A percentile compares a stretch with the other conserved stretches of the same genome.
Conservation (phyloP, 1,140 invertebrate genomes). For the Pemphigus obesinymphae region DNA sequence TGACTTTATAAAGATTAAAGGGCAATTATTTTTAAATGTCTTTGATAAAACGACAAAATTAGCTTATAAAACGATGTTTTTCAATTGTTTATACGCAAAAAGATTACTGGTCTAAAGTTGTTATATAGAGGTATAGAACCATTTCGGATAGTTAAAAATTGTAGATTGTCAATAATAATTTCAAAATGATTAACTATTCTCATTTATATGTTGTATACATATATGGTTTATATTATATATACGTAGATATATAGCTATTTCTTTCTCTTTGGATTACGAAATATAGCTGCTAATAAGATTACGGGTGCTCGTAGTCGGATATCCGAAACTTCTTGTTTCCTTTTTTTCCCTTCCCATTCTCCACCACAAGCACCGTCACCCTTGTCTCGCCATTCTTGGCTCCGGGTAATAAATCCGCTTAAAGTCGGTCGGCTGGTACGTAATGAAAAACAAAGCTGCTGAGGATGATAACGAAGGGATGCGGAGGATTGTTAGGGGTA, state of each 20-base stretch:
- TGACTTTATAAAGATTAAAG: too few relatives aligned
- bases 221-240: background rate
- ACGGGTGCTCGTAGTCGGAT: constrained; percentile 26
- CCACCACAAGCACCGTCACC: background rate
- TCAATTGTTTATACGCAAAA: too few relatives aligned
- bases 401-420: constrained; percentile 40
- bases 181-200: constrained; percentile 4
- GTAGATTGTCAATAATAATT: background rate
- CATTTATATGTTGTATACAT: background rate
- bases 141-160: background rate
- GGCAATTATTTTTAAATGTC: background rate
- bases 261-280: constrained; percentile 32
- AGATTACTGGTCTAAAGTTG: background rate
- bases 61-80: background rate
- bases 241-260: background rate
- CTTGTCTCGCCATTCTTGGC: background rate
- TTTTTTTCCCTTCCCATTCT: background rate
- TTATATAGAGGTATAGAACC: background rate
- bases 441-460: constrained; percentile 41
- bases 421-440: constrained; percentile 26
- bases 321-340: constrained; percentile 37
- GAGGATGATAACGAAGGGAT: constrained; percentile 24
- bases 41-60: background rate
- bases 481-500: constrained; percentile 1
- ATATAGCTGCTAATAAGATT: constrained; percentile 41